Evolutionary conservation across 1,140 invertebrate genomes (phyloP), one percentile per base, ranked within the genome.

Genomic region (Panagrolaimus sp.): DNA sequence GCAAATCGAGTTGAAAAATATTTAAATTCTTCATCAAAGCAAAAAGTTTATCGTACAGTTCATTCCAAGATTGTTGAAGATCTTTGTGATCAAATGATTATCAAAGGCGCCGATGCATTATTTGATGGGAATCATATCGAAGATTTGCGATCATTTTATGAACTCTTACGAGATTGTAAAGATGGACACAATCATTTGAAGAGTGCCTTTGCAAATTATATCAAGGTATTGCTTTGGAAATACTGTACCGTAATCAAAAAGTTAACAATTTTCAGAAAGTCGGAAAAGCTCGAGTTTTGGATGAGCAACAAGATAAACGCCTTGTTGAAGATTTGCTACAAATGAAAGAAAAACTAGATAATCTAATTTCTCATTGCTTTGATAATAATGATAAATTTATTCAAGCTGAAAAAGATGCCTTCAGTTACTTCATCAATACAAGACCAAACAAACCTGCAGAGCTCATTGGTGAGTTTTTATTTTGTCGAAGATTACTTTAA

Each of bases 391-490:
- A 96, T 82, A 94, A 94, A 83, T 98, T 97, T 87, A 87, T 90
- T 1, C 95, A 97, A 84, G 92, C 91, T 69, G 88, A 97, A 80
- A 92, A 95, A 76, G 96, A 99, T 85, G 93, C 95, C 26, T 98
- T 98, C 86, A 96, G 98, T 86, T 88, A 91, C 82, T 98, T 97
- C 83, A 94, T 98, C 73, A 98, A 98, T 87, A 92, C 95, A 85
- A 87, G 96, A 79, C 91, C 94, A 67, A 98, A 98, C 84, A 98
- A 98, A 86, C 95, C 96, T 38, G 96, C 96, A 1, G 96, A 99
- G 87, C 88, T 98, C 45, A 98, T 98, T 84, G 93, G 92, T 94
- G 87, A 83, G 38, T 79, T 83, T 73, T 64, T 71, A 2, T 38
- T 38, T 38, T 66, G 12, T 48, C 15, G 14, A 38, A 32, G 21